Evolutionary conservation across 2,113 vertebrate genomes (phyloP).

Genomic region (Lota lota): DNA sequence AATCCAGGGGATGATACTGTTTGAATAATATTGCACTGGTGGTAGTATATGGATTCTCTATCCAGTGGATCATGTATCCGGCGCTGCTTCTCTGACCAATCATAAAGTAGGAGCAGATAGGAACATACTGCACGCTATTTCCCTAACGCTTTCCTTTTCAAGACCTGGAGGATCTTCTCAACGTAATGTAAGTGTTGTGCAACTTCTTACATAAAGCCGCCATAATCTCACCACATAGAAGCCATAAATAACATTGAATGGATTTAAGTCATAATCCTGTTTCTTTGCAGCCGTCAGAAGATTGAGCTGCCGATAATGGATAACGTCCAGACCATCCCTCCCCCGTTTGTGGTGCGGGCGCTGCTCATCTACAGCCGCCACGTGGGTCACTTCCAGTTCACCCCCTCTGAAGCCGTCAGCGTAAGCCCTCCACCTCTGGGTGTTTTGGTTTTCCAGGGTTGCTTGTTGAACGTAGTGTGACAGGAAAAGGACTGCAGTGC

Average conservation of each 20-base stretch:
- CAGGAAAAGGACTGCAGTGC: too few relatives aligned
- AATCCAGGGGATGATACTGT: too few relatives aligned
- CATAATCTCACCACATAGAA: not conserved
- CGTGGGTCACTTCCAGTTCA: conserved; percentile 82
- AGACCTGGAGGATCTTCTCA: conserved; percentile 95
- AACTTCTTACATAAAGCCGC: not conserved
- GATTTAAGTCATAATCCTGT: not conserved
- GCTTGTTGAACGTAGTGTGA: too few relatives aligned
- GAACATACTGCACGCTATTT: conserved; percentile 29
- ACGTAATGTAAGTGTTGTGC: conserved; percentile 84
- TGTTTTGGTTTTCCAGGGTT: too few relatives aligned
- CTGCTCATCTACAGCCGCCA: conserved; percentile 88
- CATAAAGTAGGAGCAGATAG: too few relatives aligned
- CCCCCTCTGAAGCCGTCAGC: conserved; percentile 81
- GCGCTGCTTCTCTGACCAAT: too few relatives aligned
- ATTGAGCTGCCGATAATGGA: conserved; percentile 88
- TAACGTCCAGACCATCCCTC: conserved; percentile 88
- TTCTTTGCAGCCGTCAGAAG: conserved; percentile 81
- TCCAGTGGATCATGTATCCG: too few relatives aligned
- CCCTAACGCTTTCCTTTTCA: conserved; percentile 23
- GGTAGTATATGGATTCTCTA: too few relatives aligned
- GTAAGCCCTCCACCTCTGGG: too few relatives aligned
- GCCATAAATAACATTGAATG: not conserved
- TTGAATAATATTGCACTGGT: too few relatives aligned
- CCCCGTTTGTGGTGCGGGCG: conserved; percentile 86